A percentile compares a stretch with the other conserved stretches of the same genome.
Evolutionary conservation across 2,113 vertebrate genomes (phyloP).

Genomic region (Gadus chalcogrammus): DNA sequence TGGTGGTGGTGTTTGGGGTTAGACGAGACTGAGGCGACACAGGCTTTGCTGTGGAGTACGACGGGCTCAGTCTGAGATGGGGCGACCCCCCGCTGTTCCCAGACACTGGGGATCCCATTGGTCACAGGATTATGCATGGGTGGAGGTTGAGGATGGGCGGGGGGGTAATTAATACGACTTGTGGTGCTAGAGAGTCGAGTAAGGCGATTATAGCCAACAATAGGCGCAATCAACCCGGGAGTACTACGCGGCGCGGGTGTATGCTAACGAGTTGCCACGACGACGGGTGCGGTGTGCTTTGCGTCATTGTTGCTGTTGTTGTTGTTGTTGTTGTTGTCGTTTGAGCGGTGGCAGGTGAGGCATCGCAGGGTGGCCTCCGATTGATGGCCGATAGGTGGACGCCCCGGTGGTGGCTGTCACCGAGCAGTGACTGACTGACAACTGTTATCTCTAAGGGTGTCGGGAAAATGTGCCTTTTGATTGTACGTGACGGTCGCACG

Average conservation of each 20-base stretch:
- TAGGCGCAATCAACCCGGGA: constrained; percentile 15
- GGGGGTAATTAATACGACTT: background rate
- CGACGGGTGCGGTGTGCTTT: too few relatives aligned
- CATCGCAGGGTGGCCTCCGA: background rate
- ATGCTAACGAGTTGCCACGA: background rate
- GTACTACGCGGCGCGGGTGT: background rate
- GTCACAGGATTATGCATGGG: constrained; percentile 43
- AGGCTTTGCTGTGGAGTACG: too few relatives aligned
- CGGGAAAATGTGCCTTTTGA: background rate
- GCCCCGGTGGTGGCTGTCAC: background rate
- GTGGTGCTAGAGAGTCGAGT: constrained; percentile 31
- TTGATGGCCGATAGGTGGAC: background rate
- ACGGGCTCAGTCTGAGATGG: too few relatives aligned
- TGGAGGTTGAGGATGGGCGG: background rate
- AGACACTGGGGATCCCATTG: constrained; percentile 45
- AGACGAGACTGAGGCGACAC: too few relatives aligned
- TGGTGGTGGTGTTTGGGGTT: too few relatives aligned
- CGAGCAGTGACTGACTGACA: background rate
- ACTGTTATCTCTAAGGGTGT: background rate
- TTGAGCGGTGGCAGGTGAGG: too few relatives aligned
- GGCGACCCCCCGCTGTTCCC: background rate
- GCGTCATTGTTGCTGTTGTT: too few relatives aligned
- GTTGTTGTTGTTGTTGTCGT: too few relatives aligned
- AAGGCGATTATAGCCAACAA: constrained; percentile 34
- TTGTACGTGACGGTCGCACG: background rate